Conservation (phyloP, 1,140 invertebrate genomes). For the Macrostomum lignano region DNA sequence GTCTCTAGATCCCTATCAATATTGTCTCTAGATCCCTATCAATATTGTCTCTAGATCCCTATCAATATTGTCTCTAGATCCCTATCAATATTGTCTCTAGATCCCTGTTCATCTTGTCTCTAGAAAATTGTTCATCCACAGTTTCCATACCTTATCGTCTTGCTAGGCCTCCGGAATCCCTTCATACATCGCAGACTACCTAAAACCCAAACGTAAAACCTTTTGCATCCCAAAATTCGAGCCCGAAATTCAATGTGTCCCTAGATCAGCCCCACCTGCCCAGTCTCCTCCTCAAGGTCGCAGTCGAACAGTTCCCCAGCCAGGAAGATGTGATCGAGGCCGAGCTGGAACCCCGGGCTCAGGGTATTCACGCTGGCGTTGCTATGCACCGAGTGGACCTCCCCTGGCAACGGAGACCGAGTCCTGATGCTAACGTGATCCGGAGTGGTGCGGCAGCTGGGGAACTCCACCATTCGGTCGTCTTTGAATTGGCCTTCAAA, state of each 20-base stretch:
- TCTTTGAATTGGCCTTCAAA: conserved; percentile 26
- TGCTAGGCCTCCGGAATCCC: too few species aligned
- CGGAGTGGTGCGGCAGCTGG: conserved; percentile 15
- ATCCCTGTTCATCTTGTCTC: too few species aligned
- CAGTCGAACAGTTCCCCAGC: conserved; percentile 13
- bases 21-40: too few species aligned
- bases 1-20: too few species aligned
- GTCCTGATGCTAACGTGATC: conserved; percentile 18
- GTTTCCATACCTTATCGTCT: too few species aligned
- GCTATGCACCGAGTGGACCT: conserved; percentile 14
- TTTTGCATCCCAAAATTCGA: too few species aligned
- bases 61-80: too few species aligned
- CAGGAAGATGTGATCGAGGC: conserved; percentile 13
- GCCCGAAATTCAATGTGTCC: neutral
- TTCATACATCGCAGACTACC: too few species aligned
- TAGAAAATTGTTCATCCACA: too few species aligned
- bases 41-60: too few species aligned
- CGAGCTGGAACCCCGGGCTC: conserved; percentile 21
- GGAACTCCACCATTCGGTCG: conserved; percentile 23
- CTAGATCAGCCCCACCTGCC: conserved; percentile 11
- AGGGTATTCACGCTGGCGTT: conserved; percentile 20
- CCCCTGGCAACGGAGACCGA: conserved; percentile 15
- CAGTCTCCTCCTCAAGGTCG: conserved; percentile 18
- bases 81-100: too few species aligned
- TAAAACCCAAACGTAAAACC: too few species aligned